Conservation (phyloP, 2,797 vertebrate species). For the Taenioides sp. region DNA sequence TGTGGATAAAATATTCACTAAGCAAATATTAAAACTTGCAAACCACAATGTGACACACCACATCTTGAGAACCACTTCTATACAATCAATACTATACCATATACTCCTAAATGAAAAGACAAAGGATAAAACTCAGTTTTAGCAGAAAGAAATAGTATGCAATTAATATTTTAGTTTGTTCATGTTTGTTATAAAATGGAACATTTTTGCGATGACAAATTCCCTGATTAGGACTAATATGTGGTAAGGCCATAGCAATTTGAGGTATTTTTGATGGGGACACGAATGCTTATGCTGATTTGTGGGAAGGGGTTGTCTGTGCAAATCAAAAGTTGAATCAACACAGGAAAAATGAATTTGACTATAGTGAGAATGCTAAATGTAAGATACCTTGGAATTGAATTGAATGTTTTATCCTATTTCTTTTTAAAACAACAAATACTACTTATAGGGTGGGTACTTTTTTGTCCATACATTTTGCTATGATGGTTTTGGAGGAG, state of each 20-base stretch:
- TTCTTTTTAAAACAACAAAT: no score
- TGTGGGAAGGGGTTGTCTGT: background rate
- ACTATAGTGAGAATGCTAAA: no score
- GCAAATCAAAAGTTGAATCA: conserved; percentile 20
- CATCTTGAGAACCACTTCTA: no score
- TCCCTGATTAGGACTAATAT: conserved; percentile 33
- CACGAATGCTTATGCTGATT: background rate
- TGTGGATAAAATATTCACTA: no score
- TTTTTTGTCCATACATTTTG: background rate
- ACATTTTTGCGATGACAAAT: conserved; percentile 30
- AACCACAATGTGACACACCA: no score
- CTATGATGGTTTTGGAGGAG: conserved; percentile 57
- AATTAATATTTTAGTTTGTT: background rate
- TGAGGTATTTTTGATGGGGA: conserved; percentile 11
- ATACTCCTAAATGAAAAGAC: no score
- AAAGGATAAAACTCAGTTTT: no score
- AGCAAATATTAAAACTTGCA: no score
- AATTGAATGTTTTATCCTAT: background rate
- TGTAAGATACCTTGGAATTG: background rate
- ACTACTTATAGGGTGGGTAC: background rate
- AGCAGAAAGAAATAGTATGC: no score
- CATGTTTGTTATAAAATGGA: background rate
- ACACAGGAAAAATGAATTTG: background rate
- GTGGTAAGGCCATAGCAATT: conserved; percentile 30
- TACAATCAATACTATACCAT: no score